Base-by-base conservation (phyloP, 2,888 invertebrate species). In the Ashinkailepas kermadecensis region DNA sequence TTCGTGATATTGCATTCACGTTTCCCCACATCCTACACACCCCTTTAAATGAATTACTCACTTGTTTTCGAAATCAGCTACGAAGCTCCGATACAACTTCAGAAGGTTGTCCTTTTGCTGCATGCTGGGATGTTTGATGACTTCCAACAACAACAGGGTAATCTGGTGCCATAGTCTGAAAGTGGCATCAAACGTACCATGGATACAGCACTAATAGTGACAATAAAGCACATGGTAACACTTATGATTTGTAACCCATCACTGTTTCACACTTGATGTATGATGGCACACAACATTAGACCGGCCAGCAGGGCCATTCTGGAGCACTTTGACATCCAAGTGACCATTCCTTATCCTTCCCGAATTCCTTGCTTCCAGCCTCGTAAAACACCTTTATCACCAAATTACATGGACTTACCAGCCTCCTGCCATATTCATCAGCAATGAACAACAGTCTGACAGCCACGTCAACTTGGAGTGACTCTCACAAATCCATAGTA, bases 21-120 rank as follows among this genome's bases (percentile, higher is more conserved):
- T 57, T 18, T 11, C 21, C 18, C 21, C 21, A 1, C 11, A 59
- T 15, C 11, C 59, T 59, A 15, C 59, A 13, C 15, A 13, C 7
- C 15, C 56, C 11, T 56, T 18, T 39, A 57, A 84, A 54, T 83
- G 62, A 81, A 85, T 85, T 85, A 89, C 93, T 92, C 89, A 95
- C 97, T 96, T 95, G 89, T 93, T 96, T 89, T 99, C 98, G 89
- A 99, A 97, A 74, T 95, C 94, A 81, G 93, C 91, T 82, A 99
- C 91, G 86, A 99, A 98, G 87, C 95, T 95, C 86, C 92, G 92
- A 88, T 99, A 99, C 39, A 99, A 89, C 85, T 94, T 93, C 82
- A 96, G 90, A 54, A 95, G 88, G 85, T 92, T 91, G 86, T 94
- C 94, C 82, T 92, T 94, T 85, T 91, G 90, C 67, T 94, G 93